Percentiles rank a stretch among this genome's conserved stretches.
phyloP scores from a whole-genome alignment of 2,113 vertebrate genomes.

The Pyxicephalus adspersus region DNA sequence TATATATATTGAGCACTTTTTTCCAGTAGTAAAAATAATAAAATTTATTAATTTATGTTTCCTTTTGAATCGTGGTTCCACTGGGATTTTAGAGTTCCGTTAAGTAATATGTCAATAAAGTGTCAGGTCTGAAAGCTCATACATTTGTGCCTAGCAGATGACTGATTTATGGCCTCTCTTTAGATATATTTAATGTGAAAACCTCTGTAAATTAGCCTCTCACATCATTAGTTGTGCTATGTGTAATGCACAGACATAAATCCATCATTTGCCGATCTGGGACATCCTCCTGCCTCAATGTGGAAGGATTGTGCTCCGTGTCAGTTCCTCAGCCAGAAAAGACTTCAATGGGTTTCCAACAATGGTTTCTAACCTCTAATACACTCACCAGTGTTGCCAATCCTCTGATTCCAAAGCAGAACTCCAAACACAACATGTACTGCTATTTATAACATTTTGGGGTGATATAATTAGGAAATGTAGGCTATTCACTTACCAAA shows the following conservation, averaged over 20 bases:
- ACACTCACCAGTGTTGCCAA: neutral
- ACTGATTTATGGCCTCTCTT: constrained; percentile 35
- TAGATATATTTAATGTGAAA: constrained; percentile 38
- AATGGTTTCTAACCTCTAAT: neutral
- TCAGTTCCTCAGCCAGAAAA: neutral
- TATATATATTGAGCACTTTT: neutral
- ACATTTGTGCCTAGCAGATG: constrained; percentile 6
- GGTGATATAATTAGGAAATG: no score
- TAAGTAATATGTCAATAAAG: constrained; percentile 39
- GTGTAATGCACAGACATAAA: constrained; percentile 26
- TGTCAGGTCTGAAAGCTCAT: neutral
- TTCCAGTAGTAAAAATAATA: neutral
- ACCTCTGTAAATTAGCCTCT: constrained; percentile 46
- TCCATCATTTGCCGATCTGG: constrained; percentile 13
- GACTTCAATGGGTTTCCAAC: neutral
- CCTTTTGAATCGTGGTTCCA: neutral
- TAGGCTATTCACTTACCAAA: no score
- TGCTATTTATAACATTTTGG: no score
- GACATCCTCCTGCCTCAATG: neutral
- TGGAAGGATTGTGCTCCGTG: neutral
- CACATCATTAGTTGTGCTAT: constrained; percentile 36
- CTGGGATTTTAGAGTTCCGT: neutral
- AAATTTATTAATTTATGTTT: neutral
- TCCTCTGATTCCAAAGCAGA: no score
- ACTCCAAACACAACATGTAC: no score